phyloP scores from a whole-genome alignment of 2,797 vertebrate genomes.

The Paramormyrops hopkinsi region DNA sequence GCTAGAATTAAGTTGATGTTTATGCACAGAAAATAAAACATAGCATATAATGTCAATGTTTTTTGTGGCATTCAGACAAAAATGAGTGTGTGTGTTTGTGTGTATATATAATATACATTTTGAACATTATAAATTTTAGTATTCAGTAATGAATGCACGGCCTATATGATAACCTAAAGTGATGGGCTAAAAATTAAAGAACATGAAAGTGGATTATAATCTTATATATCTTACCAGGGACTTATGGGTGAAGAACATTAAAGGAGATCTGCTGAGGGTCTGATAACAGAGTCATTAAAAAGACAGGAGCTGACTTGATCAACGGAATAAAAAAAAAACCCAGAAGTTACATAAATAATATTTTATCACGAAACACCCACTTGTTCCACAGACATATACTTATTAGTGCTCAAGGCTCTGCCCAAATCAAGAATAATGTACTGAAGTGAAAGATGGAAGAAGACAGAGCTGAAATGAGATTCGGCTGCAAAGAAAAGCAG shows the following conservation, averaged over 20 bases:
- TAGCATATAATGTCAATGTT: neutral
- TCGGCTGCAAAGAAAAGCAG: neutral
- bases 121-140: neutral
- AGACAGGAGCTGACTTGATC: constrained; percentile 10
- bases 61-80: neutral
- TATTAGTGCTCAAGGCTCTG: constrained; percentile 5
- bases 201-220: neutral
- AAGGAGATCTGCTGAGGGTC: constrained; percentile 7
- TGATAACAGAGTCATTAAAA: constrained; percentile 17
- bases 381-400: neutral
- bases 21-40: neutral
- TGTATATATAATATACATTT: neutral
- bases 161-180: neutral
- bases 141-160: neutral
- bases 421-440: neutral
- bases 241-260: neutral
- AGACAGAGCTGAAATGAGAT: neutral
- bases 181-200: neutral
- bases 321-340: constrained; percentile 5
- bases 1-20: constrained; percentile 33
- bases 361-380: constrained; percentile 14
- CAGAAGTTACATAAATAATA: constrained; percentile 25
- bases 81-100: neutral
- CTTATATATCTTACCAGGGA: neutral
- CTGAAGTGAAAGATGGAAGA: neutral